Evolutionary conservation across 30 jellyfish, hydroid and myxozoan species (phyloP).

Genomic region (Aurelia aurita complex sp. Pacific): DNA sequence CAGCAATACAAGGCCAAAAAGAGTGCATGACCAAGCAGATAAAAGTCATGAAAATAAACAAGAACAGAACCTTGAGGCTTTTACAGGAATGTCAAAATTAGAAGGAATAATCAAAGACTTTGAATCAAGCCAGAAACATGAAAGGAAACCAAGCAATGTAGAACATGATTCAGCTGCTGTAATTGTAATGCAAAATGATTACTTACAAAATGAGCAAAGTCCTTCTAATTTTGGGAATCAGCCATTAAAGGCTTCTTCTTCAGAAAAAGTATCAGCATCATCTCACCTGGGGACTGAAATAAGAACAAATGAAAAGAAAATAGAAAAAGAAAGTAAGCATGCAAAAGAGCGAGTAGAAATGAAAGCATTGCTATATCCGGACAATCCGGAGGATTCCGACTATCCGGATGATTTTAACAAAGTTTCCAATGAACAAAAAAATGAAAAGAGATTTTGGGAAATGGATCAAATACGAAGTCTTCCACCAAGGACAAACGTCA

Average conservation of each 20-base stretch:
- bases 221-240: background rate
- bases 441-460: constrained; percentile 9
- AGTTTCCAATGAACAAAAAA: background rate
- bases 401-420: background rate
- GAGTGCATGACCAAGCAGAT: background rate
- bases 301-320: background rate
- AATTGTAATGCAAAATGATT: background rate
- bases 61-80: background rate
- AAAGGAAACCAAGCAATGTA: background rate
- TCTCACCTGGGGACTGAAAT: background rate
- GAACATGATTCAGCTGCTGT: background rate
- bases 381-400: background rate
- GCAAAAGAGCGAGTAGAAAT: background rate
- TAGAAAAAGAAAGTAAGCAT: background rate
- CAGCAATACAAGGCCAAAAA: background rate
- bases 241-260: background rate
- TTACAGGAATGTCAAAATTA: background rate
- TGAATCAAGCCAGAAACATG: background rate
- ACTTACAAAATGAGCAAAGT: background rate
- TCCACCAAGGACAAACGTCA: constrained; percentile 57
- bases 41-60: background rate
- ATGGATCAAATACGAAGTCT: background rate
- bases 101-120: constrained; percentile 19
- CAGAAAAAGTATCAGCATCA: background rate
- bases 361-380: background rate